These are phyloP conservation scores for Sebastolobus altivelis DNA, from an alignment of 2,797 vertebrate species.

Conservation along the genomic window DNA sequence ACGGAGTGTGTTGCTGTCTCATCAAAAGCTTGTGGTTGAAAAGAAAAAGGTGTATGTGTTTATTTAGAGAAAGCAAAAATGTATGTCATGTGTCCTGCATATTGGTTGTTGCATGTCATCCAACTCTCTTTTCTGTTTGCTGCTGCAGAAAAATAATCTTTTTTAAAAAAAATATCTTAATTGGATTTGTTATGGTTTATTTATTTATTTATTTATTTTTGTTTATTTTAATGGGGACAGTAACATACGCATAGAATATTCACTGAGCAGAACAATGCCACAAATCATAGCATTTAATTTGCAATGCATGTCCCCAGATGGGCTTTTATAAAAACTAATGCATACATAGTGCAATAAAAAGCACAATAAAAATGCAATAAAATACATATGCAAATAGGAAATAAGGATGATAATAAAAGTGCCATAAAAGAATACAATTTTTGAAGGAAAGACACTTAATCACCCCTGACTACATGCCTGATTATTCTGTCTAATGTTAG, in stretches of 20 bases:
- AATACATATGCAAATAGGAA: slow-evolving; percentile 1
- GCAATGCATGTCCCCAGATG: slow-evolving; percentile 9
- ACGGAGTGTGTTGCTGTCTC: not conserved
- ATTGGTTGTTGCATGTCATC: not conserved
- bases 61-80: slow-evolving; percentile 2
- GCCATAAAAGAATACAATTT: not conserved
- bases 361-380: slow-evolving; percentile 22
- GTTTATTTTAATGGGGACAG: slow-evolving; percentile 1
- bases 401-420: not conserved
- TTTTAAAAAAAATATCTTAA: not conserved
- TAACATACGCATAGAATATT: not conserved
- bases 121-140: slow-evolving; percentile 1
- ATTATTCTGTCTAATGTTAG: not conserved
- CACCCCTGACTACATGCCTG: not conserved
- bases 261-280: slow-evolving; percentile 26
- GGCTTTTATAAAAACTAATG: slow-evolving; percentile 17
- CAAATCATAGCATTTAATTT: slow-evolving; percentile 30
- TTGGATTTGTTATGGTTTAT: slow-evolving; percentile 8
- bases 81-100: not conserved
- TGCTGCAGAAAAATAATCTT: not conserved
- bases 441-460: not conserved
- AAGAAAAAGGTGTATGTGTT: not conserved
- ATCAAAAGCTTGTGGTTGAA: not conserved
- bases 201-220: slow-evolving; percentile 17
- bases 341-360: slow-evolving; percentile 5